Conservation (phyloP, 2,113 vertebrate species). For the Clarias gariepinus region DNA sequence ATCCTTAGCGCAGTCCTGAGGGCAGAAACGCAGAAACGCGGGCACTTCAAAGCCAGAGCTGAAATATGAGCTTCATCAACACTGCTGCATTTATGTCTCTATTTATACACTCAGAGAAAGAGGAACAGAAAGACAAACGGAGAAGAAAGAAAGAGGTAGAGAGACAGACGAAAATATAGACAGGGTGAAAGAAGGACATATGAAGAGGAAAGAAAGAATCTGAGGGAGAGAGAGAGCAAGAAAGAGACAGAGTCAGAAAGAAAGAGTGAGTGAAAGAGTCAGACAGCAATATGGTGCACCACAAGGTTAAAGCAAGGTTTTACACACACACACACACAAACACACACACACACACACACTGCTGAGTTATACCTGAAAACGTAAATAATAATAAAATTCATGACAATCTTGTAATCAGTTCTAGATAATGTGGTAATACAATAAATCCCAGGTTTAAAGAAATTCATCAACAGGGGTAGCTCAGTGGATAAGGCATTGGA, state of each 20-base stretch:
- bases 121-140: not conserved
- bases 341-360: not conserved
- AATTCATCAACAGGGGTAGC: too few species aligned
- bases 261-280: not conserved
- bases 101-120: not conserved
- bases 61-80: conserved; percentile 21
- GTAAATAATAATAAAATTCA: not conserved
- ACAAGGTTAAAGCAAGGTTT: not conserved
- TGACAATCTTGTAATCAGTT: too few species aligned
- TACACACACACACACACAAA: not conserved
- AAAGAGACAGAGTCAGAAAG: too few species aligned
- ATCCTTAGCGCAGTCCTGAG: conserved; percentile 3
- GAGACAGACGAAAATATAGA: not conserved
- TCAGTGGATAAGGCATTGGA: too few species aligned
- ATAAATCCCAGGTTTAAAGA: not conserved
- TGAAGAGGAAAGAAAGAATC: too few species aligned
- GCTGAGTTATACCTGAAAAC: not conserved
- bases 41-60: conserved; percentile 18
- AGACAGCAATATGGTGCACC: not conserved
- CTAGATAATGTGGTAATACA: not conserved
- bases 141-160: not conserved
- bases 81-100: not conserved
- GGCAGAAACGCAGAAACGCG: not conserved
- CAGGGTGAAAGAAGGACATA: too few species aligned
- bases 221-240: too few species aligned